Base-by-base conservation (phyloP, 2,888 invertebrate genomes). In the Ectropis crepuscularia region DNA sequence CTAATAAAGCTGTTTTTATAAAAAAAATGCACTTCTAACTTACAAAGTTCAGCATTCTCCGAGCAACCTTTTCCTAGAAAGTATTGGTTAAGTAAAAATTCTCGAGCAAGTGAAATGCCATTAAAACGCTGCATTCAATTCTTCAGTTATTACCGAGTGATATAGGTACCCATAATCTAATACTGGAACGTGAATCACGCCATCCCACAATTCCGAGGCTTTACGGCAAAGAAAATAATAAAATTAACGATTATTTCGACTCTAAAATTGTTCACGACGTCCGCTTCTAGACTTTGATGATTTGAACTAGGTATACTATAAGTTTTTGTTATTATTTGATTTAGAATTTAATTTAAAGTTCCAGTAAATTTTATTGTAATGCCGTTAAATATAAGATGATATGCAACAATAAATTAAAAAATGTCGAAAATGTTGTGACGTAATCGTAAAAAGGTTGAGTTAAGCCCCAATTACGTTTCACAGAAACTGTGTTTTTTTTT, bases 141-240 rank as follows among this genome's bases (percentile, higher is more conserved):
- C 39, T 48, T 62, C 54, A 51, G 51, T 57, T 61, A 57, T 62
- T 58, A 50, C 54, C 42, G 46, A 63, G 61, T 65, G 47, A 63
- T 63, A 53, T 63, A 61, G 64, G 51, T 62, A 55, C n/a, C n/a
- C n/a, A n/a, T 67, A 63, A 50, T 54, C 62, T 61, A 68, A 68
- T 61, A 63, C 50, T 65, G 65, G 59, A 65, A 66, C 69, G 71
- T 71, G 74, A 69, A 74, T 70, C 89, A 89, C 89, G 89, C 88
- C 74, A 88, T 68, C 69, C 71, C 68, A 74, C 78, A 71, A 78
- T 82, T 74, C 79, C 79, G 78, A 75, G 75, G 81, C 74, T 86
- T 78, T 80, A 82, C 77, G 79, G 78, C 77, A 80, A 79, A 84
- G 82, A 84, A 85, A 83, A 83, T 88, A 86, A 89, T 89, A 83